Evolutionary conservation across 1,140 invertebrate genomes (phyloP).

Genomic region (Neotoxoptera formosana): DNA sequence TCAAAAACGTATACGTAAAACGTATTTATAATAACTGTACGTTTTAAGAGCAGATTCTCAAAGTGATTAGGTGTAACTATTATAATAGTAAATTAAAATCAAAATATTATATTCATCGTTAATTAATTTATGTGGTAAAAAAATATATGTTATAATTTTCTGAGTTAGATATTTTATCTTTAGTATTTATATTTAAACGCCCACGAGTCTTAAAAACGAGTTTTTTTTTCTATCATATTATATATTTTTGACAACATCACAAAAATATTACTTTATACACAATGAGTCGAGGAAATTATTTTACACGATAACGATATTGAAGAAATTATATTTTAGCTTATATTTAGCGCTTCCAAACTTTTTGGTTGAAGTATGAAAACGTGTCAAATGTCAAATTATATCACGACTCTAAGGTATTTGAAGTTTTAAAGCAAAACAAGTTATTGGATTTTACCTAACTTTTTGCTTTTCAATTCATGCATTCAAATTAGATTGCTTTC

Average conservation of each 20-base stretch:
- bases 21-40: background rate
- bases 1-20: background rate
- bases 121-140: background rate
- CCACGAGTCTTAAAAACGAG: background rate
- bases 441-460: background rate
- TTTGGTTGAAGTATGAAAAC: background rate
- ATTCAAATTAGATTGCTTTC: background rate
- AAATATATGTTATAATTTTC: background rate
- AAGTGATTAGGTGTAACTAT: background rate
- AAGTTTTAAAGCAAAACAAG: background rate
- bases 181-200: background rate
- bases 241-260: background rate
- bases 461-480: background rate
- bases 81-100: background rate
- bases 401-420: background rate
- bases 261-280: background rate
- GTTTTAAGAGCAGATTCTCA: background rate
- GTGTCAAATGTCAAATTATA: background rate
- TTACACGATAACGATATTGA: background rate
- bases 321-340: background rate
- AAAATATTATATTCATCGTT: background rate
- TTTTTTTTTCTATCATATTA: background rate
- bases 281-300: background rate
- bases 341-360: background rate
- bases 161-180: background rate